Evolutionary conservation across 2,113 vertebrate genomes (phyloP).

Genomic region (Calyptomena viridis): DNA sequence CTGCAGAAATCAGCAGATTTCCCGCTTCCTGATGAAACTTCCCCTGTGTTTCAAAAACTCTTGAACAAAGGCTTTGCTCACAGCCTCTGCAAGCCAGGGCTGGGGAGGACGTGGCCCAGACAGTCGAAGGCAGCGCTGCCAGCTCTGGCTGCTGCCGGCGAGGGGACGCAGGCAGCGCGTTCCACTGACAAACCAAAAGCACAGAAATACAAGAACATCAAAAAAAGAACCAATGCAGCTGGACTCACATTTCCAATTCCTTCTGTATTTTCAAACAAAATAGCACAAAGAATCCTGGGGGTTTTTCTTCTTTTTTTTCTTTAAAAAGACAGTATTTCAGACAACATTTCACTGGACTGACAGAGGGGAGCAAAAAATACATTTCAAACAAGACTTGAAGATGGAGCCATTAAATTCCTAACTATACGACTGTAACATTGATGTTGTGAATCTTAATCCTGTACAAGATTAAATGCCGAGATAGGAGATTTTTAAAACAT

Average conservation of each 20-base stretch:
- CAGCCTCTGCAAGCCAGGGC: neutral
- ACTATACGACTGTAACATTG: neutral
- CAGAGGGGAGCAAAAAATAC: neutral
- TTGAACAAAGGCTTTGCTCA: neutral
- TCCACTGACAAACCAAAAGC: neutral
- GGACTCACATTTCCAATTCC: neutral
- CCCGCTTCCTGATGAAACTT: constrained; percentile 1
- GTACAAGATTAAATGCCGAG: neutral
- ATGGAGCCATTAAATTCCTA: neutral
- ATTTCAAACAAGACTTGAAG: neutral
- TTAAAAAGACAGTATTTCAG: neutral
- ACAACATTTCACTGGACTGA: neutral
- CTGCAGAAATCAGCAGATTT: constrained; percentile 22
- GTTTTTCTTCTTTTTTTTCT: too few relatives aligned
- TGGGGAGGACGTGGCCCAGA: neutral
- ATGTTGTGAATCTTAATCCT: neutral
- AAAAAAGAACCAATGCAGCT: neutral
- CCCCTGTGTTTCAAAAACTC: neutral
- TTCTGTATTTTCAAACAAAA: neutral
- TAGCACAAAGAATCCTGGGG: neutral
- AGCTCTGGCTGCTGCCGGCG: neutral
- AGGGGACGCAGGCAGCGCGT: accelerated
- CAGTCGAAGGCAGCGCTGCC: accelerated
- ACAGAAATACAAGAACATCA: neutral
- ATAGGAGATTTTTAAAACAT: neutral